Evolutionary conservation across 2,113 vertebrate genomes (phyloP).

Genomic region (Gracilinanus agilis): DNA sequence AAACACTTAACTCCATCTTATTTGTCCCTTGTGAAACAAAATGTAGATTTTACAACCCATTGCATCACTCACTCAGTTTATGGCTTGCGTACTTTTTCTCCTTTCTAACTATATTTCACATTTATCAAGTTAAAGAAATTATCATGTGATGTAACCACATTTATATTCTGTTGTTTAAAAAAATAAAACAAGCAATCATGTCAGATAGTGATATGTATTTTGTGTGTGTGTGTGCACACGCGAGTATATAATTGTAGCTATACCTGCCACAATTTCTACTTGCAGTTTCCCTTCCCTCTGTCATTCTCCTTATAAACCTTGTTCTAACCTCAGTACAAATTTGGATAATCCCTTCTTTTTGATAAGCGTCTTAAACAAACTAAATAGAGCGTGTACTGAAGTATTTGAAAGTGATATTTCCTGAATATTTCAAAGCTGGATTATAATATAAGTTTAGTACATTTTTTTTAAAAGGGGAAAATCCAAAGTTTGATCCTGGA

Average conservation of each 20-base stretch:
- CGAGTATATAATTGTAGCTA: neutral
- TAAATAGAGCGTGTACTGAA: constrained; percentile 63
- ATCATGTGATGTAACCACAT: constrained; percentile 29
- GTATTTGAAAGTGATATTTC: constrained; percentile 52
- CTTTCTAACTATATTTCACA: constrained; percentile 71
- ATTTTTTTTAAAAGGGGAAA: constrained; percentile 67
- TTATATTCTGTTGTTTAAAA: constrained; percentile 60
- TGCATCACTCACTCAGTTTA: constrained; percentile 74
- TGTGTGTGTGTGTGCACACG: neutral
- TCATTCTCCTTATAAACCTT: constrained; percentile 40
- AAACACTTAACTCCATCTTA: constrained; percentile 74
- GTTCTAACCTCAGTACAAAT: constrained; percentile 71
- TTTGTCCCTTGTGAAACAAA: constrained; percentile 76
- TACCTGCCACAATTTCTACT: constrained; percentile 1
- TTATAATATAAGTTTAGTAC: constrained; percentile 53
- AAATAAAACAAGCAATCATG: constrained; percentile 37
- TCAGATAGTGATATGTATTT: neutral
- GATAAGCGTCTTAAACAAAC: constrained; percentile 50
- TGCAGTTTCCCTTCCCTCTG: neutral
- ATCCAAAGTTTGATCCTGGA: constrained; percentile 25
- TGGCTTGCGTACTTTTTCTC: constrained; percentile 74
- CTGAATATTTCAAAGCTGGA: constrained; percentile 66
- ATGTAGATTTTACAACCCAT: constrained; percentile 79
- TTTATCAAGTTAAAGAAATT: constrained; percentile 67
- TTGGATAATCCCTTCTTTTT: constrained; percentile 71